Evolutionary conservation across 2,113 vertebrate genomes (phyloP).

Genomic region (Hyperopisus bebe): DNA sequence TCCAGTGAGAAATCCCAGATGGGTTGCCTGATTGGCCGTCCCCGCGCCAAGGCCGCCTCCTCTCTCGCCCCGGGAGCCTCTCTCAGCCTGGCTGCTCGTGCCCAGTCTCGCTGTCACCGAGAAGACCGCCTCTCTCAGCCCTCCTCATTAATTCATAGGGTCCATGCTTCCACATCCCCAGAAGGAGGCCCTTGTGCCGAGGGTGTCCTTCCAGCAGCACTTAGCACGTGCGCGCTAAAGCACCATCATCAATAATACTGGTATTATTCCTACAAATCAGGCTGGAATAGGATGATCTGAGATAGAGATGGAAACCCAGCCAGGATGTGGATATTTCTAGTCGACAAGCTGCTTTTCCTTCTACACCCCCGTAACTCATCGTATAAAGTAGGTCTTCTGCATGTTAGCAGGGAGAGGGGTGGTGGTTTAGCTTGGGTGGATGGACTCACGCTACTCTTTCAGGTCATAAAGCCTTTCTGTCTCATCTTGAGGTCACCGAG

Average conservation of each 20-base stretch:
- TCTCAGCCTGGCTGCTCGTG: neutral
- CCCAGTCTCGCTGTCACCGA: neutral
- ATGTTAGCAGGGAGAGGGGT: neutral
- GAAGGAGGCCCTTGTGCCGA: neutral
- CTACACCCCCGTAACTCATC: neutral
- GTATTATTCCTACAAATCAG: neutral
- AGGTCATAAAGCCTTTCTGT: neutral
- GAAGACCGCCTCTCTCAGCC: neutral
- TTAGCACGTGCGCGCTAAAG: neutral
- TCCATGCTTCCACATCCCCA: neutral
- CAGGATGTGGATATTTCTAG: neutral
- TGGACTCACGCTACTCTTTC: neutral
- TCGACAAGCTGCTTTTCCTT: neutral
- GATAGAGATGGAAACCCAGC: neutral
- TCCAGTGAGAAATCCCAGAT: neutral
- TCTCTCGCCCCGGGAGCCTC: neutral
- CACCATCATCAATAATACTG: neutral
- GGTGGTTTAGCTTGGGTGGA: neutral
- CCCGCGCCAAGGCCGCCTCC: neutral
- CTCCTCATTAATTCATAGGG: conserved; percentile 17
- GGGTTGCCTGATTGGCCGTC: neutral
- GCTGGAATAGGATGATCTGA: neutral
- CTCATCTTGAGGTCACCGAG: neutral
- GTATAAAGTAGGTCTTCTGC: neutral
- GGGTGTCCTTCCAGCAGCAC: neutral